These are phyloP conservation scores for Eurytoma californica DNA, from an alignment of 2,888 invertebrate genomes.

Conservation along the genomic window DNA sequence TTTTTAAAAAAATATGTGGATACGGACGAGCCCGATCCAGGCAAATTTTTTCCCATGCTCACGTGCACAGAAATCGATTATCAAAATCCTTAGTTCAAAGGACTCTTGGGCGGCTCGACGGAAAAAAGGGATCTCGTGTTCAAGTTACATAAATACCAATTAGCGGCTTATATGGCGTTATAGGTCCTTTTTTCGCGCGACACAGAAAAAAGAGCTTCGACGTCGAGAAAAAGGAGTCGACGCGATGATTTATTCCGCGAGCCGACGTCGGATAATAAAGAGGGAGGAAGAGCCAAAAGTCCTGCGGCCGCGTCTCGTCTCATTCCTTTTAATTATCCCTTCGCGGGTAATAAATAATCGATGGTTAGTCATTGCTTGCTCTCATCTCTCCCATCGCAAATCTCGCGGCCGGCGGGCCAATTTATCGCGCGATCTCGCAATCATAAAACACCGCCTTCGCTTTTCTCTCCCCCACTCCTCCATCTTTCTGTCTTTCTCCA, in stretches of 20 bases:
- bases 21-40: too few species aligned
- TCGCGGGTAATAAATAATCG: constrained; percentile 55
- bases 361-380: constrained; percentile 39
- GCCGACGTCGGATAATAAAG: neutral
- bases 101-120: neutral
- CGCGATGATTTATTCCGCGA: constrained; percentile 39
- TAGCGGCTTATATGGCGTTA: constrained; percentile 36
- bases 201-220: constrained; percentile 13
- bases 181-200: constrained; percentile 10
- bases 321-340: constrained; percentile 55
- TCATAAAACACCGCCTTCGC: constrained; percentile 63
- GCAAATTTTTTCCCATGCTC: constrained; percentile 2
- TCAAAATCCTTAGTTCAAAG: constrained; percentile 38
- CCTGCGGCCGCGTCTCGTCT: constrained; percentile 32
- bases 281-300: constrained; percentile 32
- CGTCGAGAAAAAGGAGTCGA: constrained; percentile 13
- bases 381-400: constrained; percentile 44
- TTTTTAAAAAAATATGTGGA: neutral
- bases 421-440: constrained; percentile 59
- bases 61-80: constrained; percentile 35
- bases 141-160: constrained; percentile 53
- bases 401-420: constrained; percentile 48
- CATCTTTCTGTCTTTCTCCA: neutral
- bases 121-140: neutral
- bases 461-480: constrained; percentile 18